Conservation (phyloP, 2,797 vertebrate species). For the Sebastes taczanowskii region DNA sequence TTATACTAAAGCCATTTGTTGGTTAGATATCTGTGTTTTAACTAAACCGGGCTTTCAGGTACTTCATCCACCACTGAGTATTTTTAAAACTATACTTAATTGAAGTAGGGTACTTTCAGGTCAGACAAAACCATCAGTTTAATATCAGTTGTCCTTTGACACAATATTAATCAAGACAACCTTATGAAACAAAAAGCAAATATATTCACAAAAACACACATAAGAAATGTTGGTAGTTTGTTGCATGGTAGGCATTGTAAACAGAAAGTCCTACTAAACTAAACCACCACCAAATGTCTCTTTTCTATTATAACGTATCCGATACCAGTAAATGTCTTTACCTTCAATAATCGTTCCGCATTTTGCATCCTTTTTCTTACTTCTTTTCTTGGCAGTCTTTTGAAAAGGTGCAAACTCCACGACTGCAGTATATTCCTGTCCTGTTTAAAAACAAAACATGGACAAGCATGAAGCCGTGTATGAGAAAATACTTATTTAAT, state of each 20-base stretch:
- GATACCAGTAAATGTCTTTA: slow-evolving; percentile 57
- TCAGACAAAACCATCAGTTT: not conserved
- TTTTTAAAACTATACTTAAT: not conserved
- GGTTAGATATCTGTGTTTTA: too few relatives aligned
- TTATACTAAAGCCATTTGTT: too few relatives aligned
- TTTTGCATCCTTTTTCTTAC: slow-evolving; percentile 96
- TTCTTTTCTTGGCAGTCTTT: slow-evolving; percentile 97
- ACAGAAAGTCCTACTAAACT: not conserved
- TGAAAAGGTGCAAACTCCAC: slow-evolving; percentile 99
- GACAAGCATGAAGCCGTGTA: not conserved
- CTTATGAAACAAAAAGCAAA: not conserved
- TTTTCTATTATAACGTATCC: not conserved
- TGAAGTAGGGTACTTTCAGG: not conserved
- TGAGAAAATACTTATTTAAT: not conserved
- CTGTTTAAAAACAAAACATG: slow-evolving; percentile 71
- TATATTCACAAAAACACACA: not conserved
- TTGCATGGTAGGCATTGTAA: too few relatives aligned
- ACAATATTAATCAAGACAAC: not conserved
- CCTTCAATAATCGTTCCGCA: slow-evolving; percentile 95
- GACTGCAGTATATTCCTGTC: slow-evolving; percentile 95
- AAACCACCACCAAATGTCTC: not conserved
- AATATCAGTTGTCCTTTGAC: not conserved
- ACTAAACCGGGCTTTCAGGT: too few relatives aligned
- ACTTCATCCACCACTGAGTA: too few relatives aligned
- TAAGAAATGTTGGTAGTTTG: too few relatives aligned